Conservation (phyloP, 2,113 vertebrate species). For the pig (Sus scrofa) region T2T-Sscrofa CM000826.6:31147501-31148000, state of each 20-base stretch:
- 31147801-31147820: background rate
- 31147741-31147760: background rate
- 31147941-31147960: background rate
- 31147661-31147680: background rate
- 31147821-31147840: background rate
- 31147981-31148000: background rate
- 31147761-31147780: background rate
- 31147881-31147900: background rate
- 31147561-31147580: background rate
- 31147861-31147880: background rate
- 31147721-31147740: background rate
- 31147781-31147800: background rate
- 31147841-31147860: background rate
- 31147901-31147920: background rate
- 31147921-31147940: background rate
- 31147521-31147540: background rate
- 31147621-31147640: background rate
- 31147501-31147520: background rate
- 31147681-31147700: background rate
- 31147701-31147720: background rate
- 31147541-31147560: background rate
- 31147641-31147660: background rate
- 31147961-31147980: background rate
- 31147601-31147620: background rate
- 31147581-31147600: background rate